Percentiles rank a stretch among this genome's conserved stretches.
Evolutionary conservation across 1,140 invertebrate genomes (phyloP).

Genomic region (Sesamia nonagrioides): DNA sequence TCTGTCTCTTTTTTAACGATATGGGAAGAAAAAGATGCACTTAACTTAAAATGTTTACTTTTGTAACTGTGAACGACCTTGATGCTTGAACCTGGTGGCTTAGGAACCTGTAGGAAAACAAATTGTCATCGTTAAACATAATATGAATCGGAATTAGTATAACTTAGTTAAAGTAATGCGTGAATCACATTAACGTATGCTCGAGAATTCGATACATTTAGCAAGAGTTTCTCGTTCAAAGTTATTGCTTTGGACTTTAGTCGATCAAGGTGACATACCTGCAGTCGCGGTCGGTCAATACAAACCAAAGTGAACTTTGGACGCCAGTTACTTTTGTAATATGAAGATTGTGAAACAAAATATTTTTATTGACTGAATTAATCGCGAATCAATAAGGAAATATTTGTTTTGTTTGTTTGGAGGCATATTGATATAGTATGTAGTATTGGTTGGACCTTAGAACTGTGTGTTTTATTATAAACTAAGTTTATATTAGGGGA

Average conservation of each 20-base stretch:
- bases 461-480: neutral
- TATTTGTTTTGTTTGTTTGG: slow-evolving; percentile 7
- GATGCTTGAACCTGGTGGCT: neutral
- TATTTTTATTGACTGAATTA: slow-evolving; percentile 7
- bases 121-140: neutral
- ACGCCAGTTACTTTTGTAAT: neutral
- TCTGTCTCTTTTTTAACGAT: too few relatives aligned
- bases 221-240: neutral
- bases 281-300: neutral
- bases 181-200: neutral
- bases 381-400: slow-evolving; percentile 23
- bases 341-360: neutral
- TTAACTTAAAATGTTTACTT: too few relatives aligned
- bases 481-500: neutral
- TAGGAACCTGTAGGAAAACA: neutral
- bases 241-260: slow-evolving; percentile 19
- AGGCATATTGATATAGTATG: neutral
- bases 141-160: slow-evolving; percentile 2
- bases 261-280: neutral
- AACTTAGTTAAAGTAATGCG: neutral
- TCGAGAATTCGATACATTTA: neutral
- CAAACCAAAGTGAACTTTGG: slow-evolving; percentile 6
- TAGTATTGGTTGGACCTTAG: too few relatives aligned
- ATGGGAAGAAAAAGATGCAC: too few relatives aligned
- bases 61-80: too few relatives aligned